phyloP scores from a whole-genome alignment of 2,113 vertebrate genomes.

The human (Homo sapiens) region DNA sequence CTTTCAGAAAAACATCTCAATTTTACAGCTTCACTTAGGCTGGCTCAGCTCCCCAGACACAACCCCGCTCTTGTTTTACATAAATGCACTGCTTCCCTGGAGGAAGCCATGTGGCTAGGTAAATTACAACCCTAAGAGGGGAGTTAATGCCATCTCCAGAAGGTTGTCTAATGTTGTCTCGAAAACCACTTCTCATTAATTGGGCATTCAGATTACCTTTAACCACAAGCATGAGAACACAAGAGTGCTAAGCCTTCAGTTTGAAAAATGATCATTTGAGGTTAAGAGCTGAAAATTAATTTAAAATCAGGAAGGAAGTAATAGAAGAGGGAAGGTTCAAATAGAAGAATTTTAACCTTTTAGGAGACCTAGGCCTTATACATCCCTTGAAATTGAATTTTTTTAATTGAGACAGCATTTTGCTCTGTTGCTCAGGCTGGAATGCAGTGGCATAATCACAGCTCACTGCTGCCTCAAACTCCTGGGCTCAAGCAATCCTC shows the following conservation, averaged over 20 bases:
- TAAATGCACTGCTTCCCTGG: background rate
- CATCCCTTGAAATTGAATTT: background rate
- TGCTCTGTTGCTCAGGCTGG: too few relatives aligned
- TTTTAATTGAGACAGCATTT: background rate
- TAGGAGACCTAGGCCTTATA: background rate
- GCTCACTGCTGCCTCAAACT: too few relatives aligned
- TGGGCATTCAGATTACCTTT: too few relatives aligned
- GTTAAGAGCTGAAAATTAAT: background rate
- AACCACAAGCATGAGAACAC: background rate
- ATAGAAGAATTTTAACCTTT: background rate
- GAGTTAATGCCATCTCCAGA: background rate
- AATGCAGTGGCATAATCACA: too few relatives aligned
- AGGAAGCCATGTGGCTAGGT: accelerated
- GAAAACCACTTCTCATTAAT: background rate
- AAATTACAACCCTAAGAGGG: background rate
- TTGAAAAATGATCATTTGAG: background rate
- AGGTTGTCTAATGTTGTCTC: accelerated
- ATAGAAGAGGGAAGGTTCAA: background rate
- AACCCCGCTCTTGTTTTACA: background rate
- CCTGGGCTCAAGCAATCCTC: too few relatives aligned
- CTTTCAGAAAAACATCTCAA: background rate
- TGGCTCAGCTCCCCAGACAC: background rate
- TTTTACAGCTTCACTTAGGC: background rate
- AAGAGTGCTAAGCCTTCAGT: accelerated
- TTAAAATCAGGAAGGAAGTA: background rate